Base-by-base conservation (phyloP, 2,888 invertebrate genomes). In the Gandaritis pyraliata region DNA sequence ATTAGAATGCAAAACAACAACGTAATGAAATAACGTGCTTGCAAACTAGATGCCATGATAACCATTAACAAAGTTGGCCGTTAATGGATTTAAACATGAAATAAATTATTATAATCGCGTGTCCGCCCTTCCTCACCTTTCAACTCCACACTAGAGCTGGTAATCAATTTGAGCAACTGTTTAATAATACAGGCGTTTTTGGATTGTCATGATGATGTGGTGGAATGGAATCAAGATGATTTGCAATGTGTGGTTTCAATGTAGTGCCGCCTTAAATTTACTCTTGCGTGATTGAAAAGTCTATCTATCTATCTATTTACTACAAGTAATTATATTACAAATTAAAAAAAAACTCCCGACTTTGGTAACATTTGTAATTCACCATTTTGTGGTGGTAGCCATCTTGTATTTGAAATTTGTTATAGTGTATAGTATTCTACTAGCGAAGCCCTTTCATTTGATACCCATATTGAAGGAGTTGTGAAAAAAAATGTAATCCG, bases 41-140 rank as follows among this genome's bases (percentile, higher is more conserved):
- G 58, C 29, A 59, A 66, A 59, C 58, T 58, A 61, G 54, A 65
- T 66, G 47, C 50, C 56, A 59, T 59, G 62, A 61, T 59, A 58
- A 54, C 39, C 54, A 63, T 57, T 61, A 63, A 62, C 64, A 33
- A 55, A 63, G 63, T 64, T 54, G 39, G 52, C 50, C 51, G 50
- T 50, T 66, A 64, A 69, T 63, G 61, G 55, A 52, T 64, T 69
- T 60, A 29, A 63, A 48, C 65, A 64, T 60, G 59, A 65, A 48
- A 66, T 70, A 64, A 68, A 67, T 70, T 66, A 66, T 11, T 67
- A 43, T 58, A 64, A 65, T 70, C 62, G 65, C 63, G 67, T 63
- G 66, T 48, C 45, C 57, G 58, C 55, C 62, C 48, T 45, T 60
- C 33, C 56, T 58, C 63, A 61, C 60, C 60, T 66, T 63, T 68